These are phyloP conservation scores for Candoia aspera DNA, from an alignment of 2,113 vertebrate genomes.

Conservation along the genomic window DNA sequence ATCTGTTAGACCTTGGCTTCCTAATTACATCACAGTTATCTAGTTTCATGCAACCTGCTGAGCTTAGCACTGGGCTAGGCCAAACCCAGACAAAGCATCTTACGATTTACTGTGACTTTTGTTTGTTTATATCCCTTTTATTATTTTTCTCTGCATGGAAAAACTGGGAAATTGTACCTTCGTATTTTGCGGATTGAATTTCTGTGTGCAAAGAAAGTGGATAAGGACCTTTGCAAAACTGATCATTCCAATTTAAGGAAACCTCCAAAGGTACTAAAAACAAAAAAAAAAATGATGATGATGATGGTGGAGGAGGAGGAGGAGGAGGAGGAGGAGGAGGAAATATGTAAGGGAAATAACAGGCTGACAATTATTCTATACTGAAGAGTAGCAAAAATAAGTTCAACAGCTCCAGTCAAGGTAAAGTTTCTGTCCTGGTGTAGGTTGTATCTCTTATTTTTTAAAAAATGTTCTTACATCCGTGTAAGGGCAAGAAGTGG, in stretches of 20 bases:
- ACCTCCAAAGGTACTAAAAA: not conserved
- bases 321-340: not conserved
- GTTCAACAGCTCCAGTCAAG: not conserved
- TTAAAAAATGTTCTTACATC: not conserved
- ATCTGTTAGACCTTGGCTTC: not conserved
- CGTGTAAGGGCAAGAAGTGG: not conserved
- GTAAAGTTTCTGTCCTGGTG: not conserved
- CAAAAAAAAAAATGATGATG: not conserved
- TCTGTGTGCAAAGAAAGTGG: not conserved
- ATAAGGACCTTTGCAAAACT: not conserved
- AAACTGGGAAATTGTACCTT: not conserved
- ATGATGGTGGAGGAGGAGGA: not conserved
- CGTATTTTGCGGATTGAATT: not conserved
- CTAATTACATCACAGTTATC: not conserved
- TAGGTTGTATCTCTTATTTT: too few species aligned
- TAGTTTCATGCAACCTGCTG: not conserved
- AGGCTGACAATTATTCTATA: not conserved
- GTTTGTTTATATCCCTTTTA: not conserved
- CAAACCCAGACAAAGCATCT: not conserved
- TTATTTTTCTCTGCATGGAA: not conserved
- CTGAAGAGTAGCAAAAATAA: too few species aligned
- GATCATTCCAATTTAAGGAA: not conserved
- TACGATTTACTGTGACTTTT: not conserved
- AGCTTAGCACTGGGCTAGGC: not conserved
- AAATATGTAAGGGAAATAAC: not conserved